A percentile compares a stretch with the other conserved stretches of the same genome.
Evolutionary conservation across 2,888 invertebrate species (phyloP).

Genomic region (Cristatella mucedo): DNA sequence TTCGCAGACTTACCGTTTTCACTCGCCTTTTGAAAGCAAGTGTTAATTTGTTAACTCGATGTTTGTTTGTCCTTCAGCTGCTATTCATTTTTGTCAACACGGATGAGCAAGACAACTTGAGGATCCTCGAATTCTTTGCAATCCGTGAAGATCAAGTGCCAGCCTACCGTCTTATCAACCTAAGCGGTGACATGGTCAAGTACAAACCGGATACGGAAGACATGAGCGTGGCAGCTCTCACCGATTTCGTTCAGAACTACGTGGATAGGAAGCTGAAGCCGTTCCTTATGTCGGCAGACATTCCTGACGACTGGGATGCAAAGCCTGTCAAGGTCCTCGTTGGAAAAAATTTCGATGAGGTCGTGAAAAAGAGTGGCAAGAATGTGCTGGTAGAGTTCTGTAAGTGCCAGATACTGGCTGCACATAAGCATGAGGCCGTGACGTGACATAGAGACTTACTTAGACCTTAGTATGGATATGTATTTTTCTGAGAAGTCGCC

Average conservation of each 20-base stretch:
- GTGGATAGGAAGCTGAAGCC: slow-evolving; percentile 81
- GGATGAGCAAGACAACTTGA: slow-evolving; percentile 82
- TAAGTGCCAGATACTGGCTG: no score
- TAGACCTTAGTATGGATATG: no score
- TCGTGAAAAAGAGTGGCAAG: slow-evolving; percentile 70
- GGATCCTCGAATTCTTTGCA: slow-evolving; percentile 98
- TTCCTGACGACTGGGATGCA: slow-evolving; percentile 94
- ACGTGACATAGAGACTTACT: no score
- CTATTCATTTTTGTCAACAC: slow-evolving; percentile 88
- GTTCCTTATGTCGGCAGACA: slow-evolving; percentile 77
- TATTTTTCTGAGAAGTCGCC: not conserved
- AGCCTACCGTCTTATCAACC: slow-evolving; percentile 67
- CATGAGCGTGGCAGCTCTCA: slow-evolving; percentile 49
- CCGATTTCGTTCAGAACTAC: slow-evolving; percentile 72
- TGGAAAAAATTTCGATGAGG: slow-evolving; percentile 82
- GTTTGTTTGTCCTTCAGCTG: slow-evolving; percentile 42
- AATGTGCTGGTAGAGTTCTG: slow-evolving; percentile 93
- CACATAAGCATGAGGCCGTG: no score
- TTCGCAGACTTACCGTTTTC: not conserved
- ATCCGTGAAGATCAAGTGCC: slow-evolving; percentile 67
- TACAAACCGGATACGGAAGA: slow-evolving; percentile 65
- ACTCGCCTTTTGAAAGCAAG: no score
- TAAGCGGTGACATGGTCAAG: slow-evolving; percentile 55
- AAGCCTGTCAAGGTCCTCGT: slow-evolving; percentile 80
- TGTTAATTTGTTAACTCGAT: not conserved